Percentiles rank a stretch among this genome's conserved stretches.
phyloP scores from a whole-genome alignment of 2,797 vertebrate species.

The Gymnothorax javanicus region DNA sequence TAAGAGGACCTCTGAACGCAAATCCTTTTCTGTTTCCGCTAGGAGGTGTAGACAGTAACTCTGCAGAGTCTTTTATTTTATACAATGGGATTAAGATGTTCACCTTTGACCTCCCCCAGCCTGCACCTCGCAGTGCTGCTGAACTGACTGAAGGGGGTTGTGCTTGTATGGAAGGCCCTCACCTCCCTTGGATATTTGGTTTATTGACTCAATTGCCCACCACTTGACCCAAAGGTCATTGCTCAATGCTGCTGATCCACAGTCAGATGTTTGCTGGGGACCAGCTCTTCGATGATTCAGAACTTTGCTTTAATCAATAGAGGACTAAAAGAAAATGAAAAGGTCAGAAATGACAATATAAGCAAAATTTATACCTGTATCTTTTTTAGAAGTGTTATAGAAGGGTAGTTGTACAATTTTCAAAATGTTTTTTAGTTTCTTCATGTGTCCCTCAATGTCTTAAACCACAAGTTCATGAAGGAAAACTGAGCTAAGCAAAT shows the following conservation, averaged over 20 bases:
- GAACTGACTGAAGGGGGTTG: slow-evolving; percentile 48
- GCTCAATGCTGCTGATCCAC: slow-evolving; percentile 64
- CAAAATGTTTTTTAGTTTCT: background rate
- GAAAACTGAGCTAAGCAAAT: slow-evolving; percentile 70
- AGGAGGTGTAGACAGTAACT: slow-evolving; percentile 14
- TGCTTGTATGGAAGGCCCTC: slow-evolving; percentile 58
- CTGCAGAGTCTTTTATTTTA: slow-evolving; percentile 56
- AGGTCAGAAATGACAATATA: slow-evolving; percentile 58
- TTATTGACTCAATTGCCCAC: slow-evolving; percentile 67
- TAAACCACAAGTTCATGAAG: slow-evolving; percentile 70
- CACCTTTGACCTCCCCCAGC: slow-evolving; percentile 59
- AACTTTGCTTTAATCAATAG: slow-evolving; percentile 43
- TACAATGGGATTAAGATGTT: slow-evolving; percentile 69
- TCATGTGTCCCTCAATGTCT: slow-evolving; percentile 63
- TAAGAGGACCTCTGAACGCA: background rate
- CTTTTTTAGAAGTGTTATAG: slow-evolving; percentile 39
- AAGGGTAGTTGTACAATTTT: background rate
- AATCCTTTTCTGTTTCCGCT: slow-evolving; percentile 16
- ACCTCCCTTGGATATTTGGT: slow-evolving; percentile 56
- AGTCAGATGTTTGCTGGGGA: slow-evolving; percentile 62
- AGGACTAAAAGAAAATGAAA: slow-evolving; percentile 17
- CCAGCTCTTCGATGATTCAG: slow-evolving; percentile 51
- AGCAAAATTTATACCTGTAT: slow-evolving; percentile 50
- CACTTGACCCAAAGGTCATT: slow-evolving; percentile 72
- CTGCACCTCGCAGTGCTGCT: slow-evolving; percentile 26